Conservation (phyloP, 2,113 vertebrate genomes). For the Callipepla squamata region DNA sequence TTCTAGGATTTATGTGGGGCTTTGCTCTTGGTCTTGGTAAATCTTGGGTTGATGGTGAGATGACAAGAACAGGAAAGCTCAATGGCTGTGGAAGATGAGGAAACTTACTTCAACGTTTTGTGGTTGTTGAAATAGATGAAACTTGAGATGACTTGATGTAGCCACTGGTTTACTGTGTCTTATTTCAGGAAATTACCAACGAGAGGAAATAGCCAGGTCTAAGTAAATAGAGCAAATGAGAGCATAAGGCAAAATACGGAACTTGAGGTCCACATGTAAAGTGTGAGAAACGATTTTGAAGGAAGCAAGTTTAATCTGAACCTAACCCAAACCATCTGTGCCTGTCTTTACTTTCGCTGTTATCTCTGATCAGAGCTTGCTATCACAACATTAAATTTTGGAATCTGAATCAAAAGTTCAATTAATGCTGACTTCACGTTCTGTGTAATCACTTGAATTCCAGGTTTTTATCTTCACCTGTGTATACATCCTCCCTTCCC, state of each 20-base stretch:
- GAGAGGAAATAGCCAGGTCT: slow-evolving; percentile 40
- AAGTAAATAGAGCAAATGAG: slow-evolving; percentile 25
- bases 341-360: slow-evolving; percentile 16
- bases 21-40: not conserved
- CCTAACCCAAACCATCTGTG: slow-evolving; percentile 14
- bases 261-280: slow-evolving; percentile 22
- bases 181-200: slow-evolving; percentile 48
- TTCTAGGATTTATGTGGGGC: not conserved
- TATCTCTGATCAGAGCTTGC: slow-evolving; percentile 15
- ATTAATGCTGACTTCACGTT: slow-evolving; percentile 54
- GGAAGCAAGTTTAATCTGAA: slow-evolving; percentile 28
- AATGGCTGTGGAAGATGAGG: not conserved
- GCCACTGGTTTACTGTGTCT: not conserved
- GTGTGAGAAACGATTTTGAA: slow-evolving; percentile 33
- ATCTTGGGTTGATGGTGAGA: not conserved
- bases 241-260: slow-evolving; percentile 11
- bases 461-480: slow-evolving; percentile 26
- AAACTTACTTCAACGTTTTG: not conserved
- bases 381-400: slow-evolving; percentile 16
- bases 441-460: slow-evolving; percentile 27
- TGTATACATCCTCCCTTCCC: not conserved
- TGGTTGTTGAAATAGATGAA: slow-evolving; percentile 4
- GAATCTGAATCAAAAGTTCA: slow-evolving; percentile 44
- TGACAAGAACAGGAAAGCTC: not conserved
- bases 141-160: slow-evolving; percentile 1